Percentiles rank a stretch among this genome's conserved stretches.
Conservation (phyloP, 2,797 vertebrate genomes). For the Heteromormyrus szaboi region DNA sequence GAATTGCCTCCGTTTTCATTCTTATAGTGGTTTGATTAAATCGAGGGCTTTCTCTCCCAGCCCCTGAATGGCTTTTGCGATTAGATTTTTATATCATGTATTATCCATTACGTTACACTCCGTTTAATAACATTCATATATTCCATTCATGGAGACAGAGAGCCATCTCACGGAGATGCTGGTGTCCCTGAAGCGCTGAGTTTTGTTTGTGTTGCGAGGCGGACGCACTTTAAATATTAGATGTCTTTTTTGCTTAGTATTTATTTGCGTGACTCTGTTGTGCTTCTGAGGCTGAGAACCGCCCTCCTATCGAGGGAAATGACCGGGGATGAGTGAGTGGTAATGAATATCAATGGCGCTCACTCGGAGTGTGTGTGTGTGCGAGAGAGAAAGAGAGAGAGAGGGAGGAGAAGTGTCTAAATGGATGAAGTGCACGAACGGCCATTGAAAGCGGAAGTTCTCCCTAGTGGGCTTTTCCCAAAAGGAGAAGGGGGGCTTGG, state of each 20-base stretch:
- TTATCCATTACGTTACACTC: background rate
- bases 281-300: background rate
- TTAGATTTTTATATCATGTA: slow-evolving; percentile 11
- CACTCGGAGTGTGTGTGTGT: background rate
- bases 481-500: background rate
- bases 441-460: background rate
- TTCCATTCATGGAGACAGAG: background rate
- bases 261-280: background rate
- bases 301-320: background rate
- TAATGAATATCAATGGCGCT: slow-evolving; percentile 3
- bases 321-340: background rate
- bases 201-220: background rate
- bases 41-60: background rate
- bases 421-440: background rate
- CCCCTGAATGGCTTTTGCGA: background rate
- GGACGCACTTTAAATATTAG: background rate
- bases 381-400: background rate
- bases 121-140: slow-evolving; percentile 2
- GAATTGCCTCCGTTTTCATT: slow-evolving; percentile 2
- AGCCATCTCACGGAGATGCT: background rate
- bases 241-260: background rate
- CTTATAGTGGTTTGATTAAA: slow-evolving; percentile 7
- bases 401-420: background rate
- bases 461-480: background rate
- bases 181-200: background rate